Evolutionary conservation across 2,113 vertebrate species (phyloP).

Genomic region (Xenus cinereus): DNA sequence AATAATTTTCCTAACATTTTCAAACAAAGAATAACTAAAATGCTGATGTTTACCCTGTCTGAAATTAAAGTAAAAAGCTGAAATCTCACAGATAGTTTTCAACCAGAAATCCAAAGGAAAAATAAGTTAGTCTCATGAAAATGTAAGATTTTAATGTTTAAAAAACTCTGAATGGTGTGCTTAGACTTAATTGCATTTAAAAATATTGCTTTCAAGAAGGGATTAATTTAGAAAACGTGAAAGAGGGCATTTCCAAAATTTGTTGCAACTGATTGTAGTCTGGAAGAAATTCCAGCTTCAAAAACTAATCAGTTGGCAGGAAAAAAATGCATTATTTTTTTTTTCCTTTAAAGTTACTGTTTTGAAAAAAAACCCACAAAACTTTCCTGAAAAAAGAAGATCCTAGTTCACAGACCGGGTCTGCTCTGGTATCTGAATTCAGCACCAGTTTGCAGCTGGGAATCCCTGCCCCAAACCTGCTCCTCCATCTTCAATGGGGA

Average conservation of each 20-base stretch:
- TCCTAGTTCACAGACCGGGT: background rate
- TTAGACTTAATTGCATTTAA: background rate
- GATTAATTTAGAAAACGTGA: background rate
- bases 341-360: background rate
- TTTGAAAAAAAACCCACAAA: background rate
- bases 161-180: background rate
- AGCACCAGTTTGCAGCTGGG: background rate
- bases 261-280: background rate
- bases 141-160: background rate
- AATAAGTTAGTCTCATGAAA: background rate
- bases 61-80: background rate
- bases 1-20: background rate
- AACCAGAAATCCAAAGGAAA: background rate
- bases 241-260: background rate
- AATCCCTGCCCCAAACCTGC: background rate
- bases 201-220: background rate
- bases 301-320: background rate
- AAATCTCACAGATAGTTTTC: background rate
- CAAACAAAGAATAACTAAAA: background rate
- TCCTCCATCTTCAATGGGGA: fast-evolving
- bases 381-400: background rate
- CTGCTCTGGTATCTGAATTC: background rate
- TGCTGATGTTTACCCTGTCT: background rate
- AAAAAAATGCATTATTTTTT: background rate
- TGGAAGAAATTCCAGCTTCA: background rate